Evolutionary conservation across 2,888 invertebrate species (phyloP).

Genomic region (Scaptomyza flava): DNA sequence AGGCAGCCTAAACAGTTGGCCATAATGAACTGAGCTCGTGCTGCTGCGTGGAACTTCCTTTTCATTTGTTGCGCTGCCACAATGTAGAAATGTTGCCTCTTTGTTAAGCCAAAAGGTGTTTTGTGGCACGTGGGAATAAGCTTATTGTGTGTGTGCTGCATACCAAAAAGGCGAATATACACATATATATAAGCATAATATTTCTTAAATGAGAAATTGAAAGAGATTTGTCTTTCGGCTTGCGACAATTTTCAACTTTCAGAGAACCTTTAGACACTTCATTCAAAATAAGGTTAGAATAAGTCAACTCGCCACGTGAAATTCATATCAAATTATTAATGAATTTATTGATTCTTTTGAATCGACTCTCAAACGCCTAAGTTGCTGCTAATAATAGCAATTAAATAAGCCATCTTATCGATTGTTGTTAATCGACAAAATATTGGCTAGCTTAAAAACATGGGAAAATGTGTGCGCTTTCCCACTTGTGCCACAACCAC

Average conservation of each 20-base stretch:
- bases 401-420: not conserved
- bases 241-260: not conserved
- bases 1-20: constrained; percentile 39
- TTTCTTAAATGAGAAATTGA: not conserved
- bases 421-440: constrained; percentile 20
- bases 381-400: too few relatives aligned
- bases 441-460: constrained; percentile 32
- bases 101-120: constrained; percentile 14
- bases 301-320: too few relatives aligned
- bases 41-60: constrained; percentile 63
- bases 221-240: not conserved
- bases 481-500: constrained; percentile 16
- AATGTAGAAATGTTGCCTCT: constrained; percentile 15
- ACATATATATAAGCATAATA: not conserved
- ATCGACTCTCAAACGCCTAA: too few relatives aligned
- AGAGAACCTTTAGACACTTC: too few relatives aligned
- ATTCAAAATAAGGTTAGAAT: too few relatives aligned
- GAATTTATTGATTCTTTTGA: too few relatives aligned
- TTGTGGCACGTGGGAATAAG: constrained; percentile 1
- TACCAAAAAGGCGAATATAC: not conserved
- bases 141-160: not conserved
- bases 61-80: constrained; percentile 63
- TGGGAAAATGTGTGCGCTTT: constrained; percentile 17
- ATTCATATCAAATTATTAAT: too few relatives aligned
- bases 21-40: constrained; percentile 63